A percentile compares a stretch with the other conserved stretches of the same genome.
Evolutionary conservation across 2,113 vertebrate species (phyloP).

Genomic region (Columba janthina): DNA sequence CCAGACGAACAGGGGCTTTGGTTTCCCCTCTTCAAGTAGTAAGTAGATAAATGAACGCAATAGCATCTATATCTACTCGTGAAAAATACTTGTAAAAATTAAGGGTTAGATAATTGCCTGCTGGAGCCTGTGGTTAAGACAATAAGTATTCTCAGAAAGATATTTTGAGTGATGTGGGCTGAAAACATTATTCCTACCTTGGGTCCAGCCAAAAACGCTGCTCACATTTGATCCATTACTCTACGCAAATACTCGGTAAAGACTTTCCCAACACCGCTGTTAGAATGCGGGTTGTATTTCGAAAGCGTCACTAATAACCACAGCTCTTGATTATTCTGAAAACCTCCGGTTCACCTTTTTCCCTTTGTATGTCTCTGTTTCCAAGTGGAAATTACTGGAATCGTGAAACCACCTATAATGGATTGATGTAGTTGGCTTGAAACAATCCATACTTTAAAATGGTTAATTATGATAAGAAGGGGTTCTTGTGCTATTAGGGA

Average conservation of each 20-base stretch:
- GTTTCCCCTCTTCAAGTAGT: background rate
- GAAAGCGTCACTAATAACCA: background rate
- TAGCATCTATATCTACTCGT: too few species aligned
- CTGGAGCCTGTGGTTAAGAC: background rate
- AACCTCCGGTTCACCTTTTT: background rate
- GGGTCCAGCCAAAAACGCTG: background rate
- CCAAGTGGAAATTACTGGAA: background rate
- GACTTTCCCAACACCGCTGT: background rate
- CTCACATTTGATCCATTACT: background rate
- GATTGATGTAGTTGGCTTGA: background rate
- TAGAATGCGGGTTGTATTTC: background rate
- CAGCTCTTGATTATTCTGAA: background rate
- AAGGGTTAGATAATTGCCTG: background rate
- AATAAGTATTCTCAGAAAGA: background rate
- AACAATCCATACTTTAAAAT: background rate
- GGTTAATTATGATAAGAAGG: background rate
- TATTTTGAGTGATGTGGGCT: background rate
- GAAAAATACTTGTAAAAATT: background rate
- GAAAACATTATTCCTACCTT: background rate
- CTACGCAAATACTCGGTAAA: background rate
- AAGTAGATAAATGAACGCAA: background rate
- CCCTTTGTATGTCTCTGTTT: background rate
- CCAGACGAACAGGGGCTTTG: fast-evolving
- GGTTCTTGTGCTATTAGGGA: background rate
- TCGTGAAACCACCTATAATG: background rate